Percentiles rank a stretch among this genome's conserved stretches.
These are phyloP conservation scores for Spheniscus humboldti DNA, from an alignment of 2,797 vertebrate genomes.

Conservation along the genomic window DNA sequence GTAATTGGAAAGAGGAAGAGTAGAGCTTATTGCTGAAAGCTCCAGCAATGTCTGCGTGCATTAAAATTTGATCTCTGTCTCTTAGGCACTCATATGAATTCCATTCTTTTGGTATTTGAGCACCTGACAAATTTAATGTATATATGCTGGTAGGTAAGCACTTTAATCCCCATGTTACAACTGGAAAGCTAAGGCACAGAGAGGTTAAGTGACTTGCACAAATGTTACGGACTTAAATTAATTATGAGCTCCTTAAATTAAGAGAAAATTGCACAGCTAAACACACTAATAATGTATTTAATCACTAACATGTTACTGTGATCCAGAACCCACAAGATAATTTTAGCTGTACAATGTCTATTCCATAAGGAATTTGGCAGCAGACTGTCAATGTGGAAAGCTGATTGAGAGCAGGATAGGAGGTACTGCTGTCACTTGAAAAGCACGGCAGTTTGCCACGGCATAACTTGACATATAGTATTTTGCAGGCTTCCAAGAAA, in stretches of 20 bases:
- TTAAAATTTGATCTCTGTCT: neutral
- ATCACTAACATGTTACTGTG: neutral
- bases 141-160: neutral
- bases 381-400: neutral
- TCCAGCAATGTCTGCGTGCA: neutral
- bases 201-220: neutral
- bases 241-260: neutral
- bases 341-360: neutral
- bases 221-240: neutral
- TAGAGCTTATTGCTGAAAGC: neutral
- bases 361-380: neutral
- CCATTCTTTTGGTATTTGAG: neutral
- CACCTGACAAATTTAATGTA: neutral
- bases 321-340: neutral
- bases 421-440: neutral
- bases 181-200: neutral
- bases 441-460: neutral
- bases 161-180: neutral
- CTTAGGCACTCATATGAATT: neutral
- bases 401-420: neutral
- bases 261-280: neutral
- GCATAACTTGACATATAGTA: neutral
- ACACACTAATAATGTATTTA: neutral
- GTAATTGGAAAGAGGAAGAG: neutral
- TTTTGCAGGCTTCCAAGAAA: neutral